Conservation (phyloP, 2,797 vertebrate species). For the Argya squamiceps region DNA sequence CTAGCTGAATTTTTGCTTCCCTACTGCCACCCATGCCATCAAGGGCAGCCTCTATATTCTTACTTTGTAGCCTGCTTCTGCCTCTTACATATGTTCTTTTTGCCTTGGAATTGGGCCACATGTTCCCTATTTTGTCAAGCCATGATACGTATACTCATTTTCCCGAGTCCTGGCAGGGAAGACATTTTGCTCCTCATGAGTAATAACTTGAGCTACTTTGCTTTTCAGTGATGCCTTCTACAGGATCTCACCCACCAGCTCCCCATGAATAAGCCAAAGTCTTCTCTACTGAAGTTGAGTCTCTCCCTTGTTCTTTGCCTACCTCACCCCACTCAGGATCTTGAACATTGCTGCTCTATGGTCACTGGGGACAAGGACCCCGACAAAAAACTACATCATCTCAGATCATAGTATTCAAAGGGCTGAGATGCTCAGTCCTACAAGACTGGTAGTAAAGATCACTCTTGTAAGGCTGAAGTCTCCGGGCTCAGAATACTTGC, state of each 20-base stretch:
- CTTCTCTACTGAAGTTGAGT: not conserved
- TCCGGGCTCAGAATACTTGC: not conserved
- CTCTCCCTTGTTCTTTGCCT: not conserved
- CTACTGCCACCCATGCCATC: not conserved
- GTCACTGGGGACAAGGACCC: not conserved
- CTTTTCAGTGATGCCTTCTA: not conserved
- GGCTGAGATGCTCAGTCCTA: not conserved
- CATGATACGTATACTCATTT: accelerated
- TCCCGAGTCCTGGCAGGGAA: accelerated
- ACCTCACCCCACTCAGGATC: not conserved
- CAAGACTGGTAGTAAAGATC: accelerated
- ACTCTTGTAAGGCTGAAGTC: not conserved
- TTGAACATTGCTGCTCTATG: not conserved
- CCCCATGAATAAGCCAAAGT: not conserved
- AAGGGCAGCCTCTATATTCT: not conserved
- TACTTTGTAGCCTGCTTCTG: not conserved
- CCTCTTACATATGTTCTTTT: not conserved
- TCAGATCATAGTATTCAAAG: not conserved
- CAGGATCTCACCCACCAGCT: not conserved
- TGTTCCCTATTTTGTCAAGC: not conserved
- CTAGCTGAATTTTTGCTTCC: not conserved
- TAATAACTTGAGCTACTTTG: not conserved
- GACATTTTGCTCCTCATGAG: not conserved
- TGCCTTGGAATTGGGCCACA: not conserved
- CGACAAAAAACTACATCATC: not conserved